Evolutionary conservation across 2,888 invertebrate species (phyloP), one percentile per base, ranked within the genome.

Genomic region (Cosmia trapezina): DNA sequence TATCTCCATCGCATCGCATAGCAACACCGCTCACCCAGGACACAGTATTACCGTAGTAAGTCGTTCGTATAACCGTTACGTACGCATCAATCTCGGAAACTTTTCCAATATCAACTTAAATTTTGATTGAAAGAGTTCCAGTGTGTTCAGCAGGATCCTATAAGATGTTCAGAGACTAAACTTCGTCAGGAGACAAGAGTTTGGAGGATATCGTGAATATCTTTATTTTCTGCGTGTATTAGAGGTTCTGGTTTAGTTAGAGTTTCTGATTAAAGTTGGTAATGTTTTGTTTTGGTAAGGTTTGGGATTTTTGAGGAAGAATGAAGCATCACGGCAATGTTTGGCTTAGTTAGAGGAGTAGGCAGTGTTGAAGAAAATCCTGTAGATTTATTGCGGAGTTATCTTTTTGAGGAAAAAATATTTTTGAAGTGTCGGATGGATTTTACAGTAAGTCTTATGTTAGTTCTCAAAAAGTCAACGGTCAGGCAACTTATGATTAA

Each of bases 31-130:
- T 17, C 49, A 67, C 49, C 37, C 66, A 49, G 61, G 62, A 63
- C 59, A 5, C 17, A 0, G 17, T 28, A 17, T 57, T 22, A 7
- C 33, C 41, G 69, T 11, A 62, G 61, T 70, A 79, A 84, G 76
- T 86, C 74, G 75, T 83, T 85, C 75, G 76, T 80, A 76, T 76
- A 84, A 78, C 81, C 83, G 84, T 83, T 87, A 76, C 65, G 61
- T 75, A 86, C 89, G 90, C 89, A 91, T 91, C 91, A 90, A 90
- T 91, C 91, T 87, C 78, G 66, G 41, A 74, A 91, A 92, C 90
- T 92, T 92, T 92, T 89, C 91, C 91, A 92, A 92, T 92, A 91
- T 91, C 89, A 89, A 90, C 89, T 92, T 90, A 91, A 92, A 91
- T 90, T 92, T 92, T 92, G 91, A 92, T 91, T 89, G 89, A 90